A percentile compares a stretch with the other conserved stretches of the same genome.
These are phyloP conservation scores for Lasiommata megera DNA, from an alignment of 2,888 invertebrate genomes.

Conservation along the genomic window DNA sequence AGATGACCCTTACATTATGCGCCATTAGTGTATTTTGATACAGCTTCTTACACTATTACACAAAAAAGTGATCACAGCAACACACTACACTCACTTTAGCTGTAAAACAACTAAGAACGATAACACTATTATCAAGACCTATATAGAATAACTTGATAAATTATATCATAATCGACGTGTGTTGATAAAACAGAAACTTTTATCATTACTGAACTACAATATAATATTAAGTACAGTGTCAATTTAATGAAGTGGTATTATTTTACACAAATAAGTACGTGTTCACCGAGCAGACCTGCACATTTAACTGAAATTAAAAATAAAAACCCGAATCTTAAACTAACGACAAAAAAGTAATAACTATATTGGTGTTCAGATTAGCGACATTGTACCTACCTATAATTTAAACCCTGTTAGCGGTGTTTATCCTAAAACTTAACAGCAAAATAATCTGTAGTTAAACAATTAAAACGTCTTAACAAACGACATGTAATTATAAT, in stretches of 20 bases:
- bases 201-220: conserved; percentile 5
- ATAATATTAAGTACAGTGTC: background rate
- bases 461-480: background rate
- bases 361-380: background rate
- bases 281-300: background rate
- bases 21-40: background rate
- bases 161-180: conserved; percentile 54
- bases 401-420: background rate
- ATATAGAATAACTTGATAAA: conserved; percentile 51
- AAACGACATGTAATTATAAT: no score
- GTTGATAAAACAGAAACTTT: conserved; percentile 33
- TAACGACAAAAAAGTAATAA: no score
- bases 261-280: background rate
- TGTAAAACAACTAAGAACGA: conserved; percentile 52
- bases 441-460: background rate
- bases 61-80: conserved; percentile 17
- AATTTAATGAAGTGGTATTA: background rate
- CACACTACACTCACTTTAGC: conserved; percentile 36
- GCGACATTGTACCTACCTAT: background rate
- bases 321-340: no score
- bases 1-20: background rate
- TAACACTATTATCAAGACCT: conserved; percentile 42
- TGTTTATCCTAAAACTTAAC: background rate
- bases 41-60: conserved; percentile 4
- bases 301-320: no score